Base-by-base conservation (phyloP, 2,888 invertebrate genomes). In the Machimus atricapillus region DNA sequence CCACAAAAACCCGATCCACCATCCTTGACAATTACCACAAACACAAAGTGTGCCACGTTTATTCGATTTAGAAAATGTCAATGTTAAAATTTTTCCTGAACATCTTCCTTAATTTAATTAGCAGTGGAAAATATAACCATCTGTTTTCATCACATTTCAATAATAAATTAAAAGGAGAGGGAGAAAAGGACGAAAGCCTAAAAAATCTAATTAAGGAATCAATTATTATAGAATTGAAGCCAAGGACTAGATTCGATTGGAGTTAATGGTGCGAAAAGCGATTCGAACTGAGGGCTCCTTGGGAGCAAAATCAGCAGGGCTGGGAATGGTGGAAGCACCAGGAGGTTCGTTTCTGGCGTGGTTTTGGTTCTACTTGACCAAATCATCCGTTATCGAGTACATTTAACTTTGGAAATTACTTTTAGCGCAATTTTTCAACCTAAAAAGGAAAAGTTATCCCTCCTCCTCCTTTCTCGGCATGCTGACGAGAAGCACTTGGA, bases 321-420 rank as follows among this genome's bases (percentile, higher is more conserved):
- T 66, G 27, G 66, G 23, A 52, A 4, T 8, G 23, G 66, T 27
- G 66, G 27, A 8, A 12, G 23, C 31, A n/a, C 16, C 43, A 23
- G 14, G 23, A 78, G 46, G 23, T 43, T 23, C 23, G 34, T n/a
- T 34, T 37, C n/a, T 58, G 82, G 66, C 34, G 31, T 83, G 82
- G 66, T 81, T 27, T 46, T 56, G 79, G 52, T 82, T 58, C 82
- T 83, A 40, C 82, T 83, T 58, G 82, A 83, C 82, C 82, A 83
- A 83, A 83, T 83, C 82, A 83, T 83, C 82, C 82, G 82, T 58
- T 58, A 83, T 83, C 82, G 66, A 66, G 82, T 83, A 83, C 82
- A 83, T 83, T 83, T 83, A 83, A 83, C 82, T 83, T 83, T 83
- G 66, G 66, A 83, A 83, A 83, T 83, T 83, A 83, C 82, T 79